phyloP scores from a whole-genome alignment of 2,888 invertebrate genomes.

The Myathropa florea region DNA sequence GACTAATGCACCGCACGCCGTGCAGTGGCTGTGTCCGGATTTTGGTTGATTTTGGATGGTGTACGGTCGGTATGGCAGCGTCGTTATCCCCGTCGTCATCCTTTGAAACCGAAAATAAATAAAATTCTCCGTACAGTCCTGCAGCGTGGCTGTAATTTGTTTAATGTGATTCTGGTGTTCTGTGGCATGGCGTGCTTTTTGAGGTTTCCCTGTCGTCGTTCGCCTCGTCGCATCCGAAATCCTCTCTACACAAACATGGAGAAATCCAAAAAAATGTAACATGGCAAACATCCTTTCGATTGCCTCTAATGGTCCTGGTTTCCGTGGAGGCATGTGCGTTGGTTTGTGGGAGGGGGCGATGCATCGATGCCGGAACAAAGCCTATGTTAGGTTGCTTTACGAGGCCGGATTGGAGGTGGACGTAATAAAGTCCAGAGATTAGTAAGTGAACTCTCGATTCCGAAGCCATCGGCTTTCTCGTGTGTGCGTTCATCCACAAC shows the following conservation, averaged over 20 bases:
- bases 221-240: constrained; percentile 40
- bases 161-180: constrained; percentile 68
- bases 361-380: constrained; percentile 30
- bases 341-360: no score
- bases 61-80: not conserved
- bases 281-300: constrained; percentile 35
- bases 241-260: constrained; percentile 10
- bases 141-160: constrained; percentile 56
- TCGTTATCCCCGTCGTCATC: constrained; percentile 35
- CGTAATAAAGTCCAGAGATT: constrained; percentile 67
- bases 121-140: constrained; percentile 41
- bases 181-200: constrained; percentile 67
- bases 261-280: not conserved
- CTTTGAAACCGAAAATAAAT: constrained; percentile 53
- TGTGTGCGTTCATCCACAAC: constrained; percentile 3
- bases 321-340: no score
- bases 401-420: constrained; percentile 35
- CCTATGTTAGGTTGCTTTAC: constrained; percentile 60
- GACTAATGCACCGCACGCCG: constrained; percentile 50
- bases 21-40: constrained; percentile 54
- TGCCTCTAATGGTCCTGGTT: constrained; percentile 49
- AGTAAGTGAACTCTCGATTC: constrained; percentile 56
- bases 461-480: constrained; percentile 22
- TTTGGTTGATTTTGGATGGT: constrained; percentile 51
- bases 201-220: constrained; percentile 45